phyloP scores from a whole-genome alignment of 1,140 invertebrate species.

The Campodea augens region DNA sequence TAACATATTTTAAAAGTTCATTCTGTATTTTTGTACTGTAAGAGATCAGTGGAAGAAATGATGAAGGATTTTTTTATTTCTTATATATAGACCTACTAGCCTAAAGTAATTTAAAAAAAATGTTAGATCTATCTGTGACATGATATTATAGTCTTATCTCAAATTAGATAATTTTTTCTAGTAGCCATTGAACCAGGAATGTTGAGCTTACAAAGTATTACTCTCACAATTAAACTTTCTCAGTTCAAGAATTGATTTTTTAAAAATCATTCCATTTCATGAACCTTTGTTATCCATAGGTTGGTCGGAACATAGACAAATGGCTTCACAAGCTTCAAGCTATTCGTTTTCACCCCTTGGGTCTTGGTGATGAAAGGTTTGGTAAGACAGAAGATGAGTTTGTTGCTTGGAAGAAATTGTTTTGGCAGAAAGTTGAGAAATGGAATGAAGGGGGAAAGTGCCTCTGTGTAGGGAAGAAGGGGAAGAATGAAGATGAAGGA shows the following conservation, averaged over 20 bases:
- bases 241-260: background rate
- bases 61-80: too few relatives aligned
- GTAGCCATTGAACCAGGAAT: background rate
- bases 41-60: too few relatives aligned
- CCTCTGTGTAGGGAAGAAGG: conserved; percentile 10
- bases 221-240: background rate
- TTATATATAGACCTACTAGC: too few relatives aligned
- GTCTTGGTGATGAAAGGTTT: conserved; percentile 30
- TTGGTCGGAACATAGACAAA: conserved; percentile 27
- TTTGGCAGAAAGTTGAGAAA: conserved; percentile 7
- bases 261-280: too few relatives aligned
- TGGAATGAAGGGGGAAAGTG: conserved; percentile 6
- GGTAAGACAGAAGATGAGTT: conserved; percentile 24
- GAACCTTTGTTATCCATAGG: conserved; percentile 17
- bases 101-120: too few relatives aligned
- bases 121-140: background rate
- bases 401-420: conserved; percentile 15
- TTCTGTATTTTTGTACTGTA: too few relatives aligned
- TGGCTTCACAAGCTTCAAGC: conserved; percentile 27
- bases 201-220: background rate
- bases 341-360: conserved; percentile 21
- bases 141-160: conserved; percentile 1
- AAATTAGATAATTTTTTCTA: conserved; percentile 1
- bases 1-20: too few relatives aligned
- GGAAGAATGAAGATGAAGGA: conserved; percentile 3